Base-by-base conservation (phyloP, 1,140 invertebrate genomes). In the Harlomillsia oculata region DNA sequence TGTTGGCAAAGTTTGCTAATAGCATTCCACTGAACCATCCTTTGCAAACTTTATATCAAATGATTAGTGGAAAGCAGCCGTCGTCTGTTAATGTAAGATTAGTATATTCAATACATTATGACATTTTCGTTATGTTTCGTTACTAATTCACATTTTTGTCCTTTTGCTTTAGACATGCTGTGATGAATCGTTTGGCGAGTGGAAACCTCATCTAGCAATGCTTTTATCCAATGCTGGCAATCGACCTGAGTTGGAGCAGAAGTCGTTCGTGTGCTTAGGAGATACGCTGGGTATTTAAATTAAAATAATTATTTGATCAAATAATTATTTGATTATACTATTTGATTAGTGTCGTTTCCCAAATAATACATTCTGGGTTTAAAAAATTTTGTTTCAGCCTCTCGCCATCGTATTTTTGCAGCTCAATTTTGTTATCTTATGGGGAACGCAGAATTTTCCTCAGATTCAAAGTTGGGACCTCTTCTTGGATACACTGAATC, bases 371-470 rank as follows among this genome's bases (percentile, higher is more conserved):
- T 36, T 43, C 26, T 43, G 1, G 8, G 4, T 14, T 2, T 23
- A 30, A 46, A 5, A 20, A 9, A 13, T 53, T 55, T 8, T 2
- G 5, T 56, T 36, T 29, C 30, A 59, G 56, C 74, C 67, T 56
- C 66, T 28, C 41, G 41, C 32, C 56, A 62, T 50, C 59, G 53
- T 14, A 11, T 90, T 23, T 82, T 85, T 72, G 91, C 87, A 3
- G 87, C 90, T 11, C 92, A 97, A 67, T 93, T 96, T 70, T 95
- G 90, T 70, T 95, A 95, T 74, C 73, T 97, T 54, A 82, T 94
- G 70, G 87, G 87, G 1, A 83, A 91, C 67, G 78, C 85, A 46
- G 79, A 81, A 48, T 87, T 89, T 71, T 80, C 81, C 1, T 68
- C 73, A 1, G 84, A 79, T 65, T 75, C 69, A 71, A 76, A 61